Conservation (phyloP, 2,113 vertebrate species). For the Salvelinus sp. region DNA sequence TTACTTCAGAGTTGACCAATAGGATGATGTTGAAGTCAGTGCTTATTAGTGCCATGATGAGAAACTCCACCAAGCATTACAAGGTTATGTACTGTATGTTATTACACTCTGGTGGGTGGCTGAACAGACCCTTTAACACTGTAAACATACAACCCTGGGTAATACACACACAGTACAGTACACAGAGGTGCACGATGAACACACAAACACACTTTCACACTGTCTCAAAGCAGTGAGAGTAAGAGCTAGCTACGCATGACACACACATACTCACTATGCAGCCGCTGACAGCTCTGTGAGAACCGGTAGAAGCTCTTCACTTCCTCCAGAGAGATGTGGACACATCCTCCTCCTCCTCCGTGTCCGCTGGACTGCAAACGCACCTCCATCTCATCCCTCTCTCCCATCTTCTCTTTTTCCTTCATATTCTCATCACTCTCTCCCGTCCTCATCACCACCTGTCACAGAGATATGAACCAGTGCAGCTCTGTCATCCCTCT, state of each 20-base stretch:
- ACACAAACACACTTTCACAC: too few species aligned
- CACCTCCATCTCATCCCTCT: slow-evolving; percentile 21
- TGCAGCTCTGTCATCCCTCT: slow-evolving; percentile 17
- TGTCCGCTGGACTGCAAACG: slow-evolving; percentile 15
- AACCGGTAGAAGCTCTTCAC: slow-evolving; percentile 73
- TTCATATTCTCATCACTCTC: not conserved
- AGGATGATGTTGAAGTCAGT: not conserved
- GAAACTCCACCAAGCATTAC: too few species aligned
- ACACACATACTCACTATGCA: slow-evolving; percentile 65
- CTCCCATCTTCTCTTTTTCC: slow-evolving; percentile 28
- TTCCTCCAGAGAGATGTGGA: slow-evolving; percentile 67
- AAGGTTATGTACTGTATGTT: too few species aligned
- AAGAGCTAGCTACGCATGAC: not conserved
- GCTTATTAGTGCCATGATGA: not conserved
- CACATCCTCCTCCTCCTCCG: slow-evolving; percentile 32
- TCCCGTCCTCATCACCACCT: slow-evolving; percentile 16
- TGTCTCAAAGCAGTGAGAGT: not conserved
- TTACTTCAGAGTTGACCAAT: not conserved
- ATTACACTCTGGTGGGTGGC: too few species aligned
- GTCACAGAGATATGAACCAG: slow-evolving; percentile 1
- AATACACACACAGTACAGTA: not conserved
- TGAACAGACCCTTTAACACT: too few species aligned
- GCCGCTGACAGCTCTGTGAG: slow-evolving; percentile 59
- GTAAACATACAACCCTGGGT: too few species aligned
- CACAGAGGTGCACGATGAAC: too few species aligned